Conservation (phyloP, 2,113 vertebrate genomes). For the Chaetops frenatus region DNA sequence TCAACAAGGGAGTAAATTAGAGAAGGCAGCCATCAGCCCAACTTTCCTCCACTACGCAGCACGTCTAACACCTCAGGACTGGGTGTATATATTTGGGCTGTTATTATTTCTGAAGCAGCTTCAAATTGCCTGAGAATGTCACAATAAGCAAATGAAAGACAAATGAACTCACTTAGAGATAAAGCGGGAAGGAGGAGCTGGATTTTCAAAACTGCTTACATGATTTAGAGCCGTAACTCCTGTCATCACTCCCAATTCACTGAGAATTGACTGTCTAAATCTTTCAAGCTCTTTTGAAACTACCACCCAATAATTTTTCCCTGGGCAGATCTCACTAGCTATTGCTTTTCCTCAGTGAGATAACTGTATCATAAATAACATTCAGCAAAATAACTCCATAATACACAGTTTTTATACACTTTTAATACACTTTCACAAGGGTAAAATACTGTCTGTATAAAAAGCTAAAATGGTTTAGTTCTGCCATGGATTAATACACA, state of each 20-base stretch:
- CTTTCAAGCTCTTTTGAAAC: constrained; percentile 34
- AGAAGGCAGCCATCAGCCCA: not conserved
- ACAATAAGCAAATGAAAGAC: constrained; percentile 33
- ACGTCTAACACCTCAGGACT: not conserved
- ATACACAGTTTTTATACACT: not conserved
- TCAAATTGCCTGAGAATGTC: not conserved
- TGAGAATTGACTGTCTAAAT: constrained; percentile 34
- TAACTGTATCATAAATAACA: constrained; percentile 17
- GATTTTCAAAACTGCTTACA: constrained; percentile 11
- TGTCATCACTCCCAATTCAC: constrained; percentile 2
- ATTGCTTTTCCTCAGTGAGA: not conserved
- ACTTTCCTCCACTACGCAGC: not conserved
- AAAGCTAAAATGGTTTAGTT: constrained; percentile 29
- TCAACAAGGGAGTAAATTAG: not conserved
- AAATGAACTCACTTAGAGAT: constrained; percentile 36
- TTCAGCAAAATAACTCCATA: constrained; percentile 18
- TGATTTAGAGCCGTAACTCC: constrained; percentile 23
- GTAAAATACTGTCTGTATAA: constrained; percentile 43
- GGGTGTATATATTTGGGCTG: not conserved
- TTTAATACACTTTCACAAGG: not conserved
- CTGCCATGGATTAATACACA: constrained; percentile 35
- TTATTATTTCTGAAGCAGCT: not conserved
- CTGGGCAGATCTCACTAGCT: not conserved
- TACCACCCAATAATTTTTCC: constrained; percentile 31
- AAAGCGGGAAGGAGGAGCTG: constrained; percentile 10